phyloP scores from a whole-genome alignment of 2,888 invertebrate genomes.

The Drosophila longiperda region DNA sequence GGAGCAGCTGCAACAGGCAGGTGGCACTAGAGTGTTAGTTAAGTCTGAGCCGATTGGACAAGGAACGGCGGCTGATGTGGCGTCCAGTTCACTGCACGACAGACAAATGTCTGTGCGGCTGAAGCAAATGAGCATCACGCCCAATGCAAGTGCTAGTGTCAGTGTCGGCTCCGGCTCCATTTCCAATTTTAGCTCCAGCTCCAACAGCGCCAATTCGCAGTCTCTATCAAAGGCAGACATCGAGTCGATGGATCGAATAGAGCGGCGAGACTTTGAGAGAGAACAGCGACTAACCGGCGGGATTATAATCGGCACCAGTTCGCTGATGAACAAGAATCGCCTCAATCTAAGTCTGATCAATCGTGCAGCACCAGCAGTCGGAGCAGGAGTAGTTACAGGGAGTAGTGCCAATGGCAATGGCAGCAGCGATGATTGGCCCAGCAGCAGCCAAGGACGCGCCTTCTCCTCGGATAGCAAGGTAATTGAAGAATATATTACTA shows the following conservation, averaged over 20 bases:
- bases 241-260: slow-evolving; percentile 84
- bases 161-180: slow-evolving; percentile 11
- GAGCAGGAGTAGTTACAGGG: background rate
- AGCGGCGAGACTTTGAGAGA: slow-evolving; percentile 84
- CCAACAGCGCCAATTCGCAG: slow-evolving; percentile 3
- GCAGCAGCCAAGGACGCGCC: slow-evolving; percentile 79
- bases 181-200: slow-evolving; percentile 4
- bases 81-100: slow-evolving; percentile 70
- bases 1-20: slow-evolving; percentile 17
- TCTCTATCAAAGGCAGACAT: slow-evolving; percentile 77
- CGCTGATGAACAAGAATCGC: slow-evolving; percentile 82
- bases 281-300: slow-evolving; percentile 84
- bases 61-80: slow-evolving; percentile 49
- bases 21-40: slow-evolving; percentile 9
- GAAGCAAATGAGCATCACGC: slow-evolving; percentile 81
- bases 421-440: slow-evolving; percentile 78
- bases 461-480: slow-evolving; percentile 84
- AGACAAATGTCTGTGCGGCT: slow-evolving; percentile 82
- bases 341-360: slow-evolving; percentile 83
- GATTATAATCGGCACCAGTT: slow-evolving; percentile 82
- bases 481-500: slow-evolving; percentile 15
- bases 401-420: slow-evolving; percentile 15
- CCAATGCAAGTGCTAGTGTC: slow-evolving; percentile 42
- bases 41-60: slow-evolving; percentile 9
- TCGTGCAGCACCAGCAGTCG: slow-evolving; percentile 25